A percentile compares a stretch with the other conserved stretches of the same genome.
Evolutionary conservation across 2,113 vertebrate genomes (phyloP).

Genomic region (Ceratotherium simum): DNA sequence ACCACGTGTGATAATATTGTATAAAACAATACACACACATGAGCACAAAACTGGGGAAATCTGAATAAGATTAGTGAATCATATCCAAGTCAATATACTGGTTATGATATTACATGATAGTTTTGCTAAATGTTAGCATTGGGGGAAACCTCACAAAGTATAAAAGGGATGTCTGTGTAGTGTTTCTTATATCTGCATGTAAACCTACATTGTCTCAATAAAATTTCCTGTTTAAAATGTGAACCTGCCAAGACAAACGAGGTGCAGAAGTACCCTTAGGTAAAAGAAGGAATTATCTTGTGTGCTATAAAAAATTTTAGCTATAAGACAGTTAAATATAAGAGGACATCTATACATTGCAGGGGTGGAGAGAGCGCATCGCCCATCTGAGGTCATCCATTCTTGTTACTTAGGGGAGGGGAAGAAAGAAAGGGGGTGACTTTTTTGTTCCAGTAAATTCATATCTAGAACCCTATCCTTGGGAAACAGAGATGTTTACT

Average conservation of each 20-base stretch:
- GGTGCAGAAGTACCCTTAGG: not conserved
- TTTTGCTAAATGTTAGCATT: not conserved
- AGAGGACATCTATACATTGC: not conserved
- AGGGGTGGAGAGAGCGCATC: not conserved
- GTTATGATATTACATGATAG: not conserved
- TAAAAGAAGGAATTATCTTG: conserved; percentile 26
- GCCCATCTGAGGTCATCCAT: not conserved
- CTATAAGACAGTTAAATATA: not conserved
- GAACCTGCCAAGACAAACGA: not conserved
- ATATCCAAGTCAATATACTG: not conserved
- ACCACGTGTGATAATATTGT: not conserved
- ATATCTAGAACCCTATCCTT: not conserved
- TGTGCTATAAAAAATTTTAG: not conserved
- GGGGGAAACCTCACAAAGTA: not conserved
- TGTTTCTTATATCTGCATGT: not conserved
- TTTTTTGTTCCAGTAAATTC: conserved; percentile 18
- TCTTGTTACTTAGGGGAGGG: not conserved
- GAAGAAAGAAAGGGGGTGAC: not conserved
- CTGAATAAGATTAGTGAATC: not conserved
- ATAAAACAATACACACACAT: not conserved
- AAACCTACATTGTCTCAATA: not conserved
- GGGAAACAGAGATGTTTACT: not conserved
- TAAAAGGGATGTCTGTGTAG: not conserved
- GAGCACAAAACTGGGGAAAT: not conserved
- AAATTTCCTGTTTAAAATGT: not conserved